Evolutionary conservation across 2,888 invertebrate genomes (phyloP).

Genomic region (Camponotus fellah): DNA sequence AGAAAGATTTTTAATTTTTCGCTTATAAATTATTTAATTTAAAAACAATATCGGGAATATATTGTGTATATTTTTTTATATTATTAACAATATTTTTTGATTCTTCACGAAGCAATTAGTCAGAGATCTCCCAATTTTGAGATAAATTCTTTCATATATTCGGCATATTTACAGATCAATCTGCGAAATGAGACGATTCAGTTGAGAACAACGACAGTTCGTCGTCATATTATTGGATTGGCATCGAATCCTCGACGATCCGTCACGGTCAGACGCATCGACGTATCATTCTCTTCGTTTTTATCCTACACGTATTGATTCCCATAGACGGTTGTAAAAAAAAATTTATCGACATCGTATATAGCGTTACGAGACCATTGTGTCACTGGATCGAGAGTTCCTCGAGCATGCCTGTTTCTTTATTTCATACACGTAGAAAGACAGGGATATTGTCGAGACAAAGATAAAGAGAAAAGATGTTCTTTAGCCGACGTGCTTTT

Average conservation of each 20-base stretch:
- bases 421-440: not conserved
- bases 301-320: slow-evolving; percentile 47
- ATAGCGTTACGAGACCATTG: slow-evolving; percentile 20
- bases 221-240: slow-evolving; percentile 57
- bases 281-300: slow-evolving; percentile 58
- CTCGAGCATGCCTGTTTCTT: slow-evolving; percentile 30
- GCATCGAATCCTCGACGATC: slow-evolving; percentile 60
- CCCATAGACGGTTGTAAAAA: slow-evolving; percentile 22
- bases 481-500: slow-evolving; percentile 21
- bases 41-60: not conserved
- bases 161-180: slow-evolving; percentile 54
- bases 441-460: slow-evolving; percentile 9
- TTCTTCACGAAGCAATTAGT: slow-evolving; percentile 7
- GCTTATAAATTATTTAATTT: not conserved
- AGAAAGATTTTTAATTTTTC: not conserved
- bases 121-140: slow-evolving; percentile 62
- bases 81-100: slow-evolving; percentile 9
- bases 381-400: slow-evolving; percentile 39
- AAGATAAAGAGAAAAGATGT: slow-evolving; percentile 2
- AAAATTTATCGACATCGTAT: not conserved
- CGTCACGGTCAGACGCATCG: slow-evolving; percentile 53
- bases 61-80: not conserved
- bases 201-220: slow-evolving; percentile 58
- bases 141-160: slow-evolving; percentile 61
- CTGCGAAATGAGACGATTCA: slow-evolving; percentile 52